These are phyloP conservation scores for Acromyrmex charruanus DNA, from an alignment of 1,140 invertebrate genomes.

Conservation along the genomic window DNA sequence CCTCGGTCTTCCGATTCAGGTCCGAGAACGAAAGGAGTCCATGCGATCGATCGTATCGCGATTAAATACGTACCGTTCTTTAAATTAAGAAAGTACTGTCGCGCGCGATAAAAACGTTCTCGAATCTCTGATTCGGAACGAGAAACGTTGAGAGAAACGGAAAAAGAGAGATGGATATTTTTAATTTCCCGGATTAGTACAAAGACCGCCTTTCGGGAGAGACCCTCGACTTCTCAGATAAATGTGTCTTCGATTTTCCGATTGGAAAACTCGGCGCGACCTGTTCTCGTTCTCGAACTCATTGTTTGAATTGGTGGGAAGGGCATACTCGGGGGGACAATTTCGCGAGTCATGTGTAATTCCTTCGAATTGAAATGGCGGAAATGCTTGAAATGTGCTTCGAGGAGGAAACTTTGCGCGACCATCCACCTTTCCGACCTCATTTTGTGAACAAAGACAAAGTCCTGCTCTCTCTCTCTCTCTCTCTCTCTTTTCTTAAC, in stretches of 20 bases:
- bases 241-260: constrained; percentile 12
- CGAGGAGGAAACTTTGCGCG: neutral
- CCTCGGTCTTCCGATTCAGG: neutral
- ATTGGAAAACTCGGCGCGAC: constrained; percentile 15
- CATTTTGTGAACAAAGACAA: constrained; percentile 29
- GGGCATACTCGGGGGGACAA: neutral
- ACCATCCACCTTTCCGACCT: constrained; percentile 27
- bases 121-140: neutral
- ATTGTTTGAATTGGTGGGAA: neutral
- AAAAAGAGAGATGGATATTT: neutral
- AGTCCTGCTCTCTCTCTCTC: neutral
- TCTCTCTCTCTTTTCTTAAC: neutral
- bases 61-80: neutral
- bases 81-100: neutral
- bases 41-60: neutral
- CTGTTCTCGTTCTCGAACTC: neutral
- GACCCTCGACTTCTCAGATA: neutral
- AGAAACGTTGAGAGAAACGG: neutral
- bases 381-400: neutral
- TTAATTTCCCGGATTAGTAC: neutral
- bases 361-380: constrained; percentile 26
- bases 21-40: neutral
- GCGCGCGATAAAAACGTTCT: neutral
- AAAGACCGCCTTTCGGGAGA: neutral
- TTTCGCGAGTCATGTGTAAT: constrained; percentile 6